Evolutionary conservation across 2,888 invertebrate species (phyloP).

Genomic region (Yponomeuta evonymella): DNA sequence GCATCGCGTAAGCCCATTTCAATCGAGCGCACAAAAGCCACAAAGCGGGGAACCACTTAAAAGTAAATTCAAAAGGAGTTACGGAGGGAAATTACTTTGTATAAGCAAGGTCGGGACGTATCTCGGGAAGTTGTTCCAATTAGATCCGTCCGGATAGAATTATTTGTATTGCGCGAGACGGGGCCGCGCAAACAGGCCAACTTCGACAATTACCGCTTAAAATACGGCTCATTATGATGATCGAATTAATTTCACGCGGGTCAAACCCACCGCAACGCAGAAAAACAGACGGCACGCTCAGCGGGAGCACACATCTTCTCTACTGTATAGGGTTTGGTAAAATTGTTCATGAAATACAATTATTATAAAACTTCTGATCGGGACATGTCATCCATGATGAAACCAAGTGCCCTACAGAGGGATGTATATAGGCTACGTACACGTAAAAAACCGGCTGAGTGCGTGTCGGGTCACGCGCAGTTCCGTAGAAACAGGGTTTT

Average conservation of each 20-base stretch:
- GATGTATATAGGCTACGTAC: too few species aligned
- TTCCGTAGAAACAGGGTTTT: too few species aligned
- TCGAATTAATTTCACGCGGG: background rate
- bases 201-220: conserved; percentile 10
- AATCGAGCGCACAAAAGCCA: background rate
- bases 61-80: conserved; percentile 7
- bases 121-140: conserved; percentile 12
- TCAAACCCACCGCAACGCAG: background rate
- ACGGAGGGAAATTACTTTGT: conserved; percentile 5
- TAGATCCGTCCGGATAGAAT: conserved; percentile 7
- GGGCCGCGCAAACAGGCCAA: background rate
- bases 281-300: too few species aligned
- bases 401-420: too few species aligned
- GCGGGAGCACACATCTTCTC: background rate
- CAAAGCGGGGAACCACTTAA: conserved; percentile 3
- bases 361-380: too few species aligned
- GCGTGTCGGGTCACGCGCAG: too few species aligned
- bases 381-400: too few species aligned
- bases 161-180: conserved; percentile 9
- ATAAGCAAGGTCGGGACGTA: background rate
- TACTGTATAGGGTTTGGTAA: background rate
- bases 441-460: too few species aligned
- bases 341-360: too few species aligned
- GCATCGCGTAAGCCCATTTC: background rate
- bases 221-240: conserved; percentile 9